Conservation (phyloP, 2,113 vertebrate species). For the Laticauda laticaudata region DNA sequence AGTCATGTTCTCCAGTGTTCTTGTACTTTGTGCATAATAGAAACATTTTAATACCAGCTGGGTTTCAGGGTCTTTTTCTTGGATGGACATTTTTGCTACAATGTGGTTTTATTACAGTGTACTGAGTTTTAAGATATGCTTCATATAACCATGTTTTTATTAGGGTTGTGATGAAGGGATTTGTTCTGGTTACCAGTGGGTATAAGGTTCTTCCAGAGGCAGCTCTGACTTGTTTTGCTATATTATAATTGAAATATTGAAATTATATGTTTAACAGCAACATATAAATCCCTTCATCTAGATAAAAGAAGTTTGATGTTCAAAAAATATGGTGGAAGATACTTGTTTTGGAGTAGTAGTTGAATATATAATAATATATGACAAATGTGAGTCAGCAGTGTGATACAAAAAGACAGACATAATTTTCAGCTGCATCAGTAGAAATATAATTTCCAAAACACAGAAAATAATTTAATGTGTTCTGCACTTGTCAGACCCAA, state of each 20-base stretch:
- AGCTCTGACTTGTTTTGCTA: not conserved
- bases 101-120: not conserved
- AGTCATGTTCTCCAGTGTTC: not conserved
- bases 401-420: not conserved
- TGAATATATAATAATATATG: not conserved
- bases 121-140: not conserved
- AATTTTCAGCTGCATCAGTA: not conserved
- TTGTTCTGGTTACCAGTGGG: not conserved
- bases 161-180: not conserved
- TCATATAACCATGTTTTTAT: not conserved
- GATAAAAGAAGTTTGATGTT: not conserved
- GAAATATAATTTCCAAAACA: not conserved
- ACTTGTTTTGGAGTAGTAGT: not conserved
- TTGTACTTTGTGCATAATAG: not conserved
- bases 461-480: not conserved
- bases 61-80: not conserved
- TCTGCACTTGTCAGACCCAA: not conserved
- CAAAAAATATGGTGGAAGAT: not conserved
- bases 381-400: not conserved
- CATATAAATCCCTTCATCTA: not conserved
- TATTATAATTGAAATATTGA: not conserved
- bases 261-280: not conserved
- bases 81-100: not conserved
- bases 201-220: not conserved
- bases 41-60: fast-evolving